Base-by-base conservation (phyloP, 2,888 invertebrate genomes). In the Epicampocera succincta region DNA sequence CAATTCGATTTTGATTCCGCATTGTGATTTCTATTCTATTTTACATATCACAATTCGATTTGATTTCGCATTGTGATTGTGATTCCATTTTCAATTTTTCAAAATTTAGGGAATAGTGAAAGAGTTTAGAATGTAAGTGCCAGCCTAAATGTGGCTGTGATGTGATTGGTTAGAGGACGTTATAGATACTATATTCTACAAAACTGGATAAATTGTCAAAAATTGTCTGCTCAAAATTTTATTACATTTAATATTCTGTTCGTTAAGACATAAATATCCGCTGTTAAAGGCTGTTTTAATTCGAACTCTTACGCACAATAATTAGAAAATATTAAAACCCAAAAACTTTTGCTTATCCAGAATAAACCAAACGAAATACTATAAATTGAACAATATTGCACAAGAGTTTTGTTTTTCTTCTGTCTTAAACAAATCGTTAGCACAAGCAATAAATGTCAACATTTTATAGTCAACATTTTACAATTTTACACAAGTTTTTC, bases 371-470 rank as follows among this genome's bases (percentile, higher is more conserved):
- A n/a, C 8, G 21, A 4, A 29, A 48, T 9, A 19, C 2, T 19
- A 38, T 46, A n/a, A 54, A 29, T 58, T 3, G 71, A 66, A 46
- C 74, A 82, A 82, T 82, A 56, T 82, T 82, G 75, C 82, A 82
- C 60, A 82, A 82, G 48, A 42, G 46, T 60, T 58, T 50, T 42
- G 65, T 69, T 40, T 8, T 38, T 58, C 40, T n/a, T 12, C 56
- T 19, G 8, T 3, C 60, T 71, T 3, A 0, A 65, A 82, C 74
- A 82, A 82, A 82, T 82, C 82, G 75, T 48, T 17, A 82, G 82
- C 82, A 82, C 74, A 82, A 82, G 48, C 71, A 78, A 78, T 78
- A 82, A 82, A 82, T 82, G 82, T 82, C 82, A 82, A 78, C 69
- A 82, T 81, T 81, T 73, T 79, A 40, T 61, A 68, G 61, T 15